These are phyloP conservation scores for Ochropleura leucogaster DNA, from an alignment of 2,888 invertebrate genomes.

Conservation along the genomic window DNA sequence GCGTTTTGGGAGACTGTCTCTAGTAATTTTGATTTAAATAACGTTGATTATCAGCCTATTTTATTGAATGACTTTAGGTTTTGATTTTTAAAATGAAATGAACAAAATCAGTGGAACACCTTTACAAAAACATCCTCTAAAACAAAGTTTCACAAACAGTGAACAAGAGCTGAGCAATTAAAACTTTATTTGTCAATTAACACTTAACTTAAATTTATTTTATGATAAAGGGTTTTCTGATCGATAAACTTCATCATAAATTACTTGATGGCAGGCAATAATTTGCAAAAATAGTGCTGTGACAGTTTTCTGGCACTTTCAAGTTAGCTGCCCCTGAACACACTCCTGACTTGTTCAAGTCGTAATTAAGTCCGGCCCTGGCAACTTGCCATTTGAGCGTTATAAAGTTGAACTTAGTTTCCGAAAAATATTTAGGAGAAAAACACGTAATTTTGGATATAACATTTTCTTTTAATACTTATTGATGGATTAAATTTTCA, in stretches of 20 bases:
- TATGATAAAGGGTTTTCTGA: background rate
- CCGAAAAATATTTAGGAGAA: constrained; percentile 2
- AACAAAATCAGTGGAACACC: too few species aligned
- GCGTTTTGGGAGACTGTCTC: too few species aligned
- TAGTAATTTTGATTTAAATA: too few species aligned
- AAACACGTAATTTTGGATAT: background rate
- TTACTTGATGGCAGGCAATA: constrained; percentile 24
- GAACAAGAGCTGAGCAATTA: background rate
- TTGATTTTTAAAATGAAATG: too few species aligned
- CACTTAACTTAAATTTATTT: background rate
- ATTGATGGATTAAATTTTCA: background rate
- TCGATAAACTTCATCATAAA: constrained; percentile 10
- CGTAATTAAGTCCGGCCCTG: constrained; percentile 57
- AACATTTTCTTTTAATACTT: background rate
- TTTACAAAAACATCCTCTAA: too few species aligned
- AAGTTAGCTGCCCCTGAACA: constrained; percentile 21
- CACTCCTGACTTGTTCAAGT: constrained; percentile 24
- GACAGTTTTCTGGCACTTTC: constrained; percentile 38
- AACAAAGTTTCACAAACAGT: background rate
- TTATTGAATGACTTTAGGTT: too few species aligned
- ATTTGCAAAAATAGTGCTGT: constrained; percentile 17
- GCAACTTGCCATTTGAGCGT: constrained; percentile 50
- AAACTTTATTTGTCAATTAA: background rate
- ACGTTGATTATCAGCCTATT: too few species aligned
- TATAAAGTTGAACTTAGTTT: constrained; percentile 30